These are phyloP conservation scores for Ammodytes marinus DNA, from an alignment of 2,113 vertebrate genomes.

Conservation along the genomic window DNA sequence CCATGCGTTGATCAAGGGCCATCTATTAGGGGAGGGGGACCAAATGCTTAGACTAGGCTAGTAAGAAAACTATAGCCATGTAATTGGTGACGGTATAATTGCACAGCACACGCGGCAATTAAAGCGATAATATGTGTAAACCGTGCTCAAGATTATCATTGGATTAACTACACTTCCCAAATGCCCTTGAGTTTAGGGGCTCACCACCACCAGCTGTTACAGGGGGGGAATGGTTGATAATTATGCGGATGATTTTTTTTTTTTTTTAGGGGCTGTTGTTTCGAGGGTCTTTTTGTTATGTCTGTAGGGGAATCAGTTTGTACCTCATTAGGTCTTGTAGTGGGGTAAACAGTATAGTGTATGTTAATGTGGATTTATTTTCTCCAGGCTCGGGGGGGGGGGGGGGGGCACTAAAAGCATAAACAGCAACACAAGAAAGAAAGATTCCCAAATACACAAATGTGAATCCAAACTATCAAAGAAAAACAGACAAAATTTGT, in stretches of 20 bases:
- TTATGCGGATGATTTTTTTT: conserved; percentile 60
- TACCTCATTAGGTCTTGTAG: conserved; percentile 49
- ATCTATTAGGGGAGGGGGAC: conserved; percentile 64
- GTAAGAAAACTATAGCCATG: conserved; percentile 73
- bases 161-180: conserved; percentile 79
- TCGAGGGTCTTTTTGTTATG: conserved; percentile 48
- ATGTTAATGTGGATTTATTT: conserved; percentile 44
- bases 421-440: conserved; percentile 9
- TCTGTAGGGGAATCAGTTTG: conserved; percentile 49
- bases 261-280: conserved; percentile 44
- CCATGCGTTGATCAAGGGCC: conserved; percentile 45
- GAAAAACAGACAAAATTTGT: background rate
- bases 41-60: conserved; percentile 59
- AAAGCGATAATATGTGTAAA: conserved; percentile 80
- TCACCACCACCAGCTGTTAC: conserved; percentile 81
- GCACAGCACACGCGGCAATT: conserved; percentile 72
- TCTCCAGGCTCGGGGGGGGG: conserved; percentile 32
- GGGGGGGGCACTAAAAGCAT: too few species aligned
- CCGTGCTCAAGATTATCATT: conserved; percentile 77
- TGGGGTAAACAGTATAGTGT: background rate
- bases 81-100: conserved; percentile 78
- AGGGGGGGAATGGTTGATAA: conserved; percentile 62
- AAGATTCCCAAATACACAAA: conserved; percentile 22
- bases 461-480: background rate
- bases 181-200: conserved; percentile 70